A percentile compares a stretch with the other conserved stretches of the same genome.
phyloP scores from a whole-genome alignment of 92 coral and sea anemone species.

The Epizoanthus rinbou region DNA sequence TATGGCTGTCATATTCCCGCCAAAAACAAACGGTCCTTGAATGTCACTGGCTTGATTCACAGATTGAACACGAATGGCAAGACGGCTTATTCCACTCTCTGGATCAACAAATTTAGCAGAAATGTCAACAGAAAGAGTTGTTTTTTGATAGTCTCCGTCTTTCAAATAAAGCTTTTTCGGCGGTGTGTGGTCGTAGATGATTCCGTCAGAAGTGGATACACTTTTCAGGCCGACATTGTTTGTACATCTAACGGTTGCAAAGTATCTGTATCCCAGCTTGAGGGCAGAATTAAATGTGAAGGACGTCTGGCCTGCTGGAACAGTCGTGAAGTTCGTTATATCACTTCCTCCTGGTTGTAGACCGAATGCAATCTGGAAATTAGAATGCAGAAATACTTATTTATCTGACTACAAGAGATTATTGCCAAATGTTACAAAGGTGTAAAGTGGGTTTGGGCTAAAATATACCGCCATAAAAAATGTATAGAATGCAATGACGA shows the following conservation, averaged over 20 bases:
- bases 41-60: slow-evolving; percentile 17
- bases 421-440: too few species aligned
- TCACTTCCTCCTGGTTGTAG: slow-evolving; percentile 84
- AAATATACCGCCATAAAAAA: too few species aligned
- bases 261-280: slow-evolving; percentile 75
- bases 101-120: slow-evolving; percentile 79
- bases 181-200: slow-evolving; percentile 79
- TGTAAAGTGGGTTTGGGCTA: too few species aligned
- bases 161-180: slow-evolving; percentile 56
- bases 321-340: slow-evolving; percentile 59
- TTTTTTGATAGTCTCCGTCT: slow-evolving; percentile 76
- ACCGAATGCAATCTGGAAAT: slow-evolving; percentile 71
- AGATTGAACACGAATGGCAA: neutral
- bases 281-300: slow-evolving; percentile 44
- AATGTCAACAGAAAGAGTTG: slow-evolving; percentile 48
- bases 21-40: slow-evolving; percentile 69
- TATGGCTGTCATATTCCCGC: slow-evolving; percentile 51
- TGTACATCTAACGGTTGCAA: slow-evolving; percentile 86
- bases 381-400: too few species aligned
- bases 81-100: slow-evolving; percentile 69
- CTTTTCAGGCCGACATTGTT: slow-evolving; percentile 83
- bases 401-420: too few species aligned
- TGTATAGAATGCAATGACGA: too few species aligned
- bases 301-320: slow-evolving; percentile 52
- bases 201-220: slow-evolving; percentile 71